A percentile compares a stretch with the other conserved stretches of the same genome.
Conservation (phyloP, 2,113 vertebrate genomes). For the Prunella himalayana region DNA sequence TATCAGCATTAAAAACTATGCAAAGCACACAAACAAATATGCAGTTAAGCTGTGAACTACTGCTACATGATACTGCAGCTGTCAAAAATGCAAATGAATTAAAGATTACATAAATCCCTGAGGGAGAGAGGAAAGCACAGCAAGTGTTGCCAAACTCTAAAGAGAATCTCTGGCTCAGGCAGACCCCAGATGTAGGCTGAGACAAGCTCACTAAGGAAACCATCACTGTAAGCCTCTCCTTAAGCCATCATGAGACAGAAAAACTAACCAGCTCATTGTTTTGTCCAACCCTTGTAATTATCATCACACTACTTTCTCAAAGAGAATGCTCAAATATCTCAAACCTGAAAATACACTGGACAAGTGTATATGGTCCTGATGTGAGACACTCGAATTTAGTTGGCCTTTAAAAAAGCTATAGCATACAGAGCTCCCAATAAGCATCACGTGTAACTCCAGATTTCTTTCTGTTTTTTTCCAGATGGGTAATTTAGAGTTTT, state of each 20-base stretch:
- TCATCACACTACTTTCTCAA: background rate
- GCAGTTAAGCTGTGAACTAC: background rate
- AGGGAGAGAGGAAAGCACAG: background rate
- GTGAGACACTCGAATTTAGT: background rate
- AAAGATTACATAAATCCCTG: background rate
- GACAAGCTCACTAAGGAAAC: background rate
- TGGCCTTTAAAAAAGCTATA: background rate
- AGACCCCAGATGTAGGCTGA: background rate
- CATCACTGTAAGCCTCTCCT: background rate
- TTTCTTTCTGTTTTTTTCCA: background rate
- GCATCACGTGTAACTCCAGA: rapidly evolving
- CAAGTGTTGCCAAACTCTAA: background rate
- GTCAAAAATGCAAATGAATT: background rate
- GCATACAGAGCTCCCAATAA: background rate
- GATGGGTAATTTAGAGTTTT: background rate
- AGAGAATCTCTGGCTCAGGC: background rate
- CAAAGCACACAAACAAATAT: background rate
- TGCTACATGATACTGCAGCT: background rate
- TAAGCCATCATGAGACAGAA: background rate
- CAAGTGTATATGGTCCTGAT: background rate
- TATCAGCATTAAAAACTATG: background rate
- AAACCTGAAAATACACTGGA: background rate
- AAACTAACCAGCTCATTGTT: background rate
- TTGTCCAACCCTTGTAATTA: background rate
- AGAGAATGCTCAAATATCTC: background rate